phyloP scores from a whole-genome alignment of 1,140 invertebrate species.

The Caenorhabditis inopinata region DNA sequence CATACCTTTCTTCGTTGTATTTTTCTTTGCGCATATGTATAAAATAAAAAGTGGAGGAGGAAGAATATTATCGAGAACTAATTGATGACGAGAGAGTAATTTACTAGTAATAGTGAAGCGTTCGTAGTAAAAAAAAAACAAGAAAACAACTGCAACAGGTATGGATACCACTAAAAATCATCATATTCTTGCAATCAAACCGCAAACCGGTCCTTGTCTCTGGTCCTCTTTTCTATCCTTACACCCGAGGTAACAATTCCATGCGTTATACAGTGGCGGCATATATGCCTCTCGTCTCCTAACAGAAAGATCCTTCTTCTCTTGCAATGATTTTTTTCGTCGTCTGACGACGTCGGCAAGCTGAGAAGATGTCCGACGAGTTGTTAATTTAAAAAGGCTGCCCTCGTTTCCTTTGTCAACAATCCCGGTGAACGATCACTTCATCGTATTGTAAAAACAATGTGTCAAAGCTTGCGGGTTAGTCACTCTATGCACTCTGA shows the following conservation, averaged over 20 bases:
- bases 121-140: background rate
- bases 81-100: slow-evolving; percentile 18
- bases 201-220: slow-evolving; percentile 1
- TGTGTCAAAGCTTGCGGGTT: too few relatives aligned
- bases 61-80: background rate
- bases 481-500: background rate
- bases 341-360: background rate
- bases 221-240: background rate
- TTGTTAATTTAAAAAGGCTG: slow-evolving; percentile 9
- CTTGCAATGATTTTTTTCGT: slow-evolving; percentile 1
- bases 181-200: slow-evolving; percentile 2
- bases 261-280: slow-evolving; percentile 22
- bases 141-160: background rate
- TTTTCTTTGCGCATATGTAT: too few relatives aligned
- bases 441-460: too few relatives aligned
- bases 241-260: slow-evolving; percentile 19
- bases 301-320: background rate
- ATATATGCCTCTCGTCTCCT: slow-evolving; percentile 15
- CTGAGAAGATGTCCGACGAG: slow-evolving; percentile 7
- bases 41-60: too few relatives aligned
- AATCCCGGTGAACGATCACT: slow-evolving; percentile 13
- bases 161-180: slow-evolving; percentile 10
- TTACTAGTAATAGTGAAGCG: background rate
- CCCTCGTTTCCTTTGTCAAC: slow-evolving; percentile 21
- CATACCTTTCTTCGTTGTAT: too few relatives aligned